Base-by-base conservation (phyloP, 1,140 invertebrate species). In the Mizuhopecten yessoensis region DNA sequence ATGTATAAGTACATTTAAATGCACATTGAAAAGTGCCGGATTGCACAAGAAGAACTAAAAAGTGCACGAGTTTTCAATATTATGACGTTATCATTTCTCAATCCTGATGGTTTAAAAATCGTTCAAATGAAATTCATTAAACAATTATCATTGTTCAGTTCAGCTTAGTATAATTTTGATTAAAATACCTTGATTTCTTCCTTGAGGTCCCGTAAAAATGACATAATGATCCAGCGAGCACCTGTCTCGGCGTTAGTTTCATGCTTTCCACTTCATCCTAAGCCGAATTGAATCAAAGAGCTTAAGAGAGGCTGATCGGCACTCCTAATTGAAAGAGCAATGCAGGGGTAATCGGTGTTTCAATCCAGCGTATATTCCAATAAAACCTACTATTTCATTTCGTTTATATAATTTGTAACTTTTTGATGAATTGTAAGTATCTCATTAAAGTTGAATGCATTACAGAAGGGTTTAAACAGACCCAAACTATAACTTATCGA, bases 161-260 rank as follows among this genome's bases (percentile, higher is more conserved):
- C 57, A 29, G 9, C 57, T 29, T 75, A 29, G 23, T 75, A 29
- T 75, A n/a, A 29, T 75, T 75, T 75, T 0, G 23, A 29, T 29
- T n/a, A n/a, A 45, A 75, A 75, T 75, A 75, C 57, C 57, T 75
- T 75, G 57, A 75, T 75, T 75, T 75, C 57, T n/a, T 75, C 57
- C 57, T 75, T 75, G 2, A 75, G 23, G 23, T 75, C 57, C 57
- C 57, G 23, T 75, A 75, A 75, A 75, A 75, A 29, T 75, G 57
- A 75, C 57, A 75, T 75, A 75, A 9, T 75, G 57, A n/a, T n/a
- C n/a, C 57, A 75, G 57, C 23, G 57, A 75, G 57, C 36, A 75
- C 57, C 57, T 29, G 15, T 75, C 57, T 75, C 57, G 57, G n/a
- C 57, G 57, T 75, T 75, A n/a, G 29, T 75, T 75, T 75, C 17